phyloP scores from a whole-genome alignment of 37 sponge, comb jelly and placozoan species.

The Beroe ovata region DNA sequence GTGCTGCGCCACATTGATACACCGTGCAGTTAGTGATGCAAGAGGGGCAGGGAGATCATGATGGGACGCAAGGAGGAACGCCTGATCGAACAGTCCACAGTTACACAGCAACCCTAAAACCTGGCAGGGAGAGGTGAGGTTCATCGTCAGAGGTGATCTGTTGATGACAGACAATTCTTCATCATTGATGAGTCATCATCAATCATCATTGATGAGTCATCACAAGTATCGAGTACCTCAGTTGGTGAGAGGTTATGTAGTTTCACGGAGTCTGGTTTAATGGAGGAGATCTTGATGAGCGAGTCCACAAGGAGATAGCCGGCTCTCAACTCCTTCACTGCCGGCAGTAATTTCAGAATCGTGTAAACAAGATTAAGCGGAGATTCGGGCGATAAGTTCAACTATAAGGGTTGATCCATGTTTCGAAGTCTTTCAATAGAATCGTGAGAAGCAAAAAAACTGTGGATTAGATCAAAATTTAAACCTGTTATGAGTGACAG shows the following conservation, averaged over 20 bases:
- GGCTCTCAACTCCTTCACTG: slow-evolving; percentile 41
- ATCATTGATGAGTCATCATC: too few species aligned
- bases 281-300: slow-evolving; percentile 17
- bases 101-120: slow-evolving; percentile 52
- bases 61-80: slow-evolving; percentile 53
- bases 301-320: slow-evolving; percentile 38
- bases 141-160: too few species aligned
- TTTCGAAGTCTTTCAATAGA: too few species aligned
- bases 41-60: slow-evolving; percentile 59
- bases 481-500: slow-evolving; percentile 51
- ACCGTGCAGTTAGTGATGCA: slow-evolving; percentile 43
- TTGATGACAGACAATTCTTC: too few species aligned
- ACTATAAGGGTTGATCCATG: too few species aligned
- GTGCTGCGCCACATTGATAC: slow-evolving; percentile 34
- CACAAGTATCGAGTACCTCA: too few species aligned
- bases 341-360: too few species aligned
- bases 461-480: neutral
- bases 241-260: slow-evolving; percentile 55
- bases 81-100: slow-evolving; percentile 60
- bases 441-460: too few species aligned
- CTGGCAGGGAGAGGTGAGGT: slow-evolving; percentile 20
- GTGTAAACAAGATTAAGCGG: too few species aligned
- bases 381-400: too few species aligned
- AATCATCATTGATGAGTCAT: too few species aligned
- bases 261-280: slow-evolving; percentile 66